Evolutionary conservation across 2,797 vertebrate species (phyloP), one percentile per base, ranked within the genome.

Genomic region (Poecilia picta): DNA sequence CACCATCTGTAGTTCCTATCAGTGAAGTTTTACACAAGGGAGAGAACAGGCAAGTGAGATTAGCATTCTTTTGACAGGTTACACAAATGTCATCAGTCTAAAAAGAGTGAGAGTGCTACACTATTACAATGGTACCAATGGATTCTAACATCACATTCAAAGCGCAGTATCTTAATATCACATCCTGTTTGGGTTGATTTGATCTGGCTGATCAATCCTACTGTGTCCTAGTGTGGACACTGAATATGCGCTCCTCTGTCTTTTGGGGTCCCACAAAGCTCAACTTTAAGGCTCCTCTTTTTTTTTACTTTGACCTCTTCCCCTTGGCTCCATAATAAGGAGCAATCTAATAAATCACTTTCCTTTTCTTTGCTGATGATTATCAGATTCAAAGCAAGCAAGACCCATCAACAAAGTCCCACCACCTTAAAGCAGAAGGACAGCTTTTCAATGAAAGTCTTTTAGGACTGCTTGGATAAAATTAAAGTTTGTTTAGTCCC

Each of bases 61-160:
- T 70, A 18, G 2, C 33, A 64, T 47, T 74, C 49, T 76, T 76
- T 43, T 82, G 76, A 87, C 76, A 80, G 75, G 76, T 81, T 78
- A 62, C 75, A 90, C 77, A 84, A 84, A 78, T 70, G 55, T 0
- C 77, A 78, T 77, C 76, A 70, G 53, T 83, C 15, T 55, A 74
- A 82, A 70, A 36, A 46, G 51, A 83, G 77, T 4, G 45, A 77
- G 64, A 49, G 20, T 62, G 47, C 73, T 45, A 68, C 75, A 47
- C 31, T 72, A 47, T 55, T 7, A 13, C 23, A 2, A 43, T 45
- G 1, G 39, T 15, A 25, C 25, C 41, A 3, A 3, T 45, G 5
- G 11, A 15, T n/a, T 43, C 41, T 31, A 13, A 45, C 11, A 33
- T 39, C 5, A 39, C 39, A 28, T 43, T 45, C 59, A 36, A 13